These are phyloP conservation scores for Netelia inedita DNA, from an alignment of 2,888 invertebrate species.

Conservation along the genomic window DNA sequence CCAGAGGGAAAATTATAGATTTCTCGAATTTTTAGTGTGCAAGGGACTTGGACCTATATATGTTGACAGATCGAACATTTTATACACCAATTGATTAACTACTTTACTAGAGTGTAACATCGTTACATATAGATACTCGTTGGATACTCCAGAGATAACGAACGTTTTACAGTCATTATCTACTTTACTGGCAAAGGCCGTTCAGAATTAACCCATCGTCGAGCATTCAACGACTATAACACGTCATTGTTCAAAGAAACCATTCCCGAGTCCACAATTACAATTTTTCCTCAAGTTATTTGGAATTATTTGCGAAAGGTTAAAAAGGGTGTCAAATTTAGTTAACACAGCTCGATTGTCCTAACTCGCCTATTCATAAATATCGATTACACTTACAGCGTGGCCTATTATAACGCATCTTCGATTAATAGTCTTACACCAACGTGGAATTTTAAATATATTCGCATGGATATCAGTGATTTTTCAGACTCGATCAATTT, in stretches of 20 bases:
- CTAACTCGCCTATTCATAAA: too few species aligned
- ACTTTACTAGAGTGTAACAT: constrained; percentile 5
- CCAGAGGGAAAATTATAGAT: not conserved
- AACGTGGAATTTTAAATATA: too few species aligned
- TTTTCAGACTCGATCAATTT: too few species aligned
- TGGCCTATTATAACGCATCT: too few species aligned
- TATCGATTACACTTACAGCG: too few species aligned
- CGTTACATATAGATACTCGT: constrained; percentile 21
- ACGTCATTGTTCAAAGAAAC: not conserved
- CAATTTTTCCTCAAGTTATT: not conserved
- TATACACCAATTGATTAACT: constrained; percentile 20
- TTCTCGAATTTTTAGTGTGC: constrained; percentile 6
- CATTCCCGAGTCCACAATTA: constrained; percentile 29
- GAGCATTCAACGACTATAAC: constrained; percentile 34
- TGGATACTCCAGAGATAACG: constrained; percentile 24
- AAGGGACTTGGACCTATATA: not conserved
- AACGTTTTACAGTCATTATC: constrained; percentile 50
- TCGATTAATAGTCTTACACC: too few species aligned
- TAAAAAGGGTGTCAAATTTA: not conserved
- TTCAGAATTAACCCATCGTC: constrained; percentile 31
- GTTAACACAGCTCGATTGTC: too few species aligned
- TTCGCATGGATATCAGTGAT: too few species aligned
- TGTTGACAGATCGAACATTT: constrained; percentile 3
- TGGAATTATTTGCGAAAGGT: not conserved
- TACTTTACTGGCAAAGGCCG: constrained; percentile 32